Evolutionary conservation across 2,888 invertebrate species (phyloP).

Genomic region (Sesamia inferens): DNA sequence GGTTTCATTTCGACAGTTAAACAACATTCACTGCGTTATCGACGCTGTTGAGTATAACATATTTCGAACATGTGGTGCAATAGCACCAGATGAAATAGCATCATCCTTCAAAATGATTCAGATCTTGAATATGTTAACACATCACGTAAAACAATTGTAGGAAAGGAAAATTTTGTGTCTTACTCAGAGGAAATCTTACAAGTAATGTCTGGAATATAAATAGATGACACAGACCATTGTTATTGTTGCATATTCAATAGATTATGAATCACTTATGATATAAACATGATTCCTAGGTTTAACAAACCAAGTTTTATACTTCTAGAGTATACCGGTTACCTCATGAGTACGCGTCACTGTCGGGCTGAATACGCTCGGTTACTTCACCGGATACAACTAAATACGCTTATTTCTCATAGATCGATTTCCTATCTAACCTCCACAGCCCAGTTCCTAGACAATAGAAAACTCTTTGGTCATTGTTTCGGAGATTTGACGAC

Average conservation of each 20-base stretch:
- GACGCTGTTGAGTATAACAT: background rate
- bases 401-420: no score
- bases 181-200: constrained; percentile 41
- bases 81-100: background rate
- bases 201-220: constrained; percentile 50
- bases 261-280: constrained; percentile 40
- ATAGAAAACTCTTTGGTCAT: no score
- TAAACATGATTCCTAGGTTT: constrained; percentile 43
- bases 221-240: constrained; percentile 52
- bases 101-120: background rate
- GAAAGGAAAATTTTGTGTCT: constrained; percentile 29
- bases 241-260: constrained; percentile 37
- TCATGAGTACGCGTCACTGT: constrained; percentile 19
- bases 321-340: constrained; percentile 38
- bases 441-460: no score
- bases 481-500: no score
- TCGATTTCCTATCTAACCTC: no score
- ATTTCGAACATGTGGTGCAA: background rate
- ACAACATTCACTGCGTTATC: background rate
- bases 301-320: constrained; percentile 33
- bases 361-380: background rate
- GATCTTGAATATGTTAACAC: background rate
- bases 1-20: background rate
- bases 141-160: background rate
- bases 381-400: background rate